Conservation (phyloP, 2,797 vertebrate species). For the Coreius guichenoti region DNA sequence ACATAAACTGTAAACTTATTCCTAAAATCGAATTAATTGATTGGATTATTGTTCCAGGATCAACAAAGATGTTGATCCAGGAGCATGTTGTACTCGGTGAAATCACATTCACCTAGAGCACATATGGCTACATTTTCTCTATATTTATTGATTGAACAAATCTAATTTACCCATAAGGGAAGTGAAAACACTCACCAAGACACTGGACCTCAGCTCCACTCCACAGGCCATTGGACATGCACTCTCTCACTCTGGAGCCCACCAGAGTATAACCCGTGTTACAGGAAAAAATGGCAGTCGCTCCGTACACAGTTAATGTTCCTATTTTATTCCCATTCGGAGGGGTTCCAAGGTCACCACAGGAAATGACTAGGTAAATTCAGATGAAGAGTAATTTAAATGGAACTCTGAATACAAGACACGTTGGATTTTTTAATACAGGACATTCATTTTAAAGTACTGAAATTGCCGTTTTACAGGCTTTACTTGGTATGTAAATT, state of each 20-base stretch:
- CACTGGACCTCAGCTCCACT: constrained; percentile 93
- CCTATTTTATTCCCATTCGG: constrained; percentile 97
- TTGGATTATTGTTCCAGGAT: neutral
- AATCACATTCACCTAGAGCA: neutral
- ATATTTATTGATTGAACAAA: neutral
- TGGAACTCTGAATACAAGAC: neutral
- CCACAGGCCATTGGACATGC: constrained; percentile 98
- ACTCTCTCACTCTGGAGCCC: constrained; percentile 94
- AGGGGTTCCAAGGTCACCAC: constrained; percentile 91
- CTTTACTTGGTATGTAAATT: neutral
- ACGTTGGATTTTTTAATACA: neutral
- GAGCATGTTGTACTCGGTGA: neutral
- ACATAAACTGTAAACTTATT: neutral
- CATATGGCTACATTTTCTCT: neutral
- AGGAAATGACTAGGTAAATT: constrained; percentile 88
- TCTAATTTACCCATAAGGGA: neutral
- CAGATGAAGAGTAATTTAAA: neutral
- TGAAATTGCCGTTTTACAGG: neutral
- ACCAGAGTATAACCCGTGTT: constrained; percentile 96
- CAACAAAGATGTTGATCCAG: neutral
- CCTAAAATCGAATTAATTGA: neutral
- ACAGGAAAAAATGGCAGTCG: constrained; percentile 98
- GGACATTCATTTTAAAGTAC: neutral
- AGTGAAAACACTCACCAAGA: constrained; percentile 81
- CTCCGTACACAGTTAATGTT: constrained; percentile 90